Percentiles rank a stretch among this genome's conserved stretches.
Evolutionary conservation across 2,113 vertebrate species (phyloP).

Genomic region (Bubo scandiacus): DNA sequence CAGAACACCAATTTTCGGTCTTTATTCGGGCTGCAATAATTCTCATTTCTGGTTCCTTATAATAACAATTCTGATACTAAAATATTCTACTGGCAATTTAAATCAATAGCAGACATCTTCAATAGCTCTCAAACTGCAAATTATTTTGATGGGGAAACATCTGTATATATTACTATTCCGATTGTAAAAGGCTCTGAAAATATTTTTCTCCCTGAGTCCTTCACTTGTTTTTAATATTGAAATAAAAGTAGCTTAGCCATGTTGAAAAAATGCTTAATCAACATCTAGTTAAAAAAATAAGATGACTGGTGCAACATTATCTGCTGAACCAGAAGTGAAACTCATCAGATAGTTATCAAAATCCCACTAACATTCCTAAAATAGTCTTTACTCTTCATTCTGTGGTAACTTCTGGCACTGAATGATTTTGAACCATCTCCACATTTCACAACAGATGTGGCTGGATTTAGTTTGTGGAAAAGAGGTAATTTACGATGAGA

Average conservation of each 20-base stretch:
- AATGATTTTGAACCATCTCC: not conserved
- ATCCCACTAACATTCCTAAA: not conserved
- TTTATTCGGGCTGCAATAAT: not conserved
- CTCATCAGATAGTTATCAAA: not conserved
- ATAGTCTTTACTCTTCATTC: not conserved
- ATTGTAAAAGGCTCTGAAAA: not conserved
- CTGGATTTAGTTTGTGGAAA: not conserved
- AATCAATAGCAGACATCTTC: not conserved
- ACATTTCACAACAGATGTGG: not conserved
- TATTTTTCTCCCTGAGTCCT: not conserved
- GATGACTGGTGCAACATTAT: not conserved
- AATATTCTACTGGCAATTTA: not conserved
- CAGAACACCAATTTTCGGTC: not conserved
- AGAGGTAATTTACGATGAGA: not conserved
- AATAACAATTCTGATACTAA: not conserved
- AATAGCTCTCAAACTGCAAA: slow-evolving; percentile 5
- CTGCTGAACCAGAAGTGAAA: not conserved
- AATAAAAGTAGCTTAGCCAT: not conserved
- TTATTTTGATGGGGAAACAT: not conserved
- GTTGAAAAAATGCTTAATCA: not conserved
- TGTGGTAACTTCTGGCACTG: not conserved
- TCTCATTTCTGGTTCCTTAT: not conserved
- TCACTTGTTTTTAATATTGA: not conserved
- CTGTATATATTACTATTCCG: not conserved
- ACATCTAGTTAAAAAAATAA: not conserved